Base-by-base conservation (phyloP, 1,140 invertebrate species). In the Magallana gigas region DNA sequence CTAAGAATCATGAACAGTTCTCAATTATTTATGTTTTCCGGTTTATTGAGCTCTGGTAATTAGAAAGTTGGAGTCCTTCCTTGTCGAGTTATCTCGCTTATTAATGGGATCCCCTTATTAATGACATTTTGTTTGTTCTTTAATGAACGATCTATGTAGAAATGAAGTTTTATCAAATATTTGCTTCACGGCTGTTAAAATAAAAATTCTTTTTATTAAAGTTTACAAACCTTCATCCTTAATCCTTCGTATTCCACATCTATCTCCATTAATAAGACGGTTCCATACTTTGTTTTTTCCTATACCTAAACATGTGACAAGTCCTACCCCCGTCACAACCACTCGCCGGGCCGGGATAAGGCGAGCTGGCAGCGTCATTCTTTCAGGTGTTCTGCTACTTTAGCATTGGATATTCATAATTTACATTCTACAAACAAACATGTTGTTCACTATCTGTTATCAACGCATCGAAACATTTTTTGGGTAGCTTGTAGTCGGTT, bases 181-280 rank as follows among this genome's bases (percentile, higher is more conserved):
- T 48, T 48, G 36, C 5, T 48, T 48, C 0, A 48, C 36, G 5
- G 2, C 5, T 48, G 36, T 5, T 48, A 48, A 48, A 48, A 48
- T 48, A 48, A 48, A 48, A 48, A 48, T 48, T 48, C 36, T 0
- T 4, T 48, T 48, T 48, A 48, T 48, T 4, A 1, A 48, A 5
- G 36, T 64, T 14, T 64, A 64, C 68, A 76, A 76, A 76, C 68
- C 68, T 76, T 76, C 11, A 18, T 68, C 4, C 23, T 76, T 29
- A 76, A 76, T 76, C 9, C 36, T 76, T 36, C 68, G 68, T 18
- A 76, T 76, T 76, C 68, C 68, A 76, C 68, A 76, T 83, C 36
- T 48, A 48, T 57, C 36, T 57, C 57, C 48, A 4, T 83, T 57
- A n/a, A 57, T 83, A 8, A 58, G 14, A 57, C 57, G 58, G 48